phyloP scores from a whole-genome alignment of 2,797 vertebrate genomes.

The Xenentodon cancila region DNA sequence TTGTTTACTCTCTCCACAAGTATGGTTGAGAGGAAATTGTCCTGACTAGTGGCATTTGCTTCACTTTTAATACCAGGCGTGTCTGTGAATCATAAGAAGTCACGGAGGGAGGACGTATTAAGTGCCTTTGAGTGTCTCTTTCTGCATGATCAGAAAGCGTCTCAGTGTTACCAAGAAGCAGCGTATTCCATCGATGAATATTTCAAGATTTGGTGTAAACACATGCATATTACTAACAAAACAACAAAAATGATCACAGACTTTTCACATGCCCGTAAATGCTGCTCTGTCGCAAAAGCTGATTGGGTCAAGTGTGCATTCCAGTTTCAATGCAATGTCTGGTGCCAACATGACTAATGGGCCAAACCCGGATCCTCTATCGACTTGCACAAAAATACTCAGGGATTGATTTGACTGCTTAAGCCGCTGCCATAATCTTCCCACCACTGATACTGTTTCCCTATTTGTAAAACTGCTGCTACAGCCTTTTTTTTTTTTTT shows the following conservation, averaged over 20 bases:
- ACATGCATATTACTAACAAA: slow-evolving; percentile 28
- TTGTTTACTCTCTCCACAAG: slow-evolving; percentile 64
- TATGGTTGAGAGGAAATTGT: slow-evolving; percentile 59
- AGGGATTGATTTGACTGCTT: slow-evolving; percentile 80
- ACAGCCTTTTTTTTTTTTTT: slow-evolving; percentile 43
- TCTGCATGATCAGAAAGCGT: slow-evolving; percentile 46
- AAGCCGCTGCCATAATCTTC: slow-evolving; percentile 72
- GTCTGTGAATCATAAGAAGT: slow-evolving; percentile 62
- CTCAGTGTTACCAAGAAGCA: slow-evolving; percentile 30
- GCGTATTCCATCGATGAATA: slow-evolving; percentile 50
- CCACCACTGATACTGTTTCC: slow-evolving; percentile 69
- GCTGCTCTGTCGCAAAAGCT: slow-evolving; percentile 22
- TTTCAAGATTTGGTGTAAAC: slow-evolving; percentile 40
- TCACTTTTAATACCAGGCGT: slow-evolving; percentile 60
- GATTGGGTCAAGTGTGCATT: slow-evolving; percentile 29
- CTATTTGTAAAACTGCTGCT: slow-evolving; percentile 69
- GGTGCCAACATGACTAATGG: slow-evolving; percentile 81
- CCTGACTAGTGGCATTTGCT: slow-evolving; percentile 58
- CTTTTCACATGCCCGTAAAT: slow-evolving; percentile 30
- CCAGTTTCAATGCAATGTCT: slow-evolving; percentile 47
- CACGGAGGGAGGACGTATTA: slow-evolving; percentile 39
- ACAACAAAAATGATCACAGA: slow-evolving; percentile 37
- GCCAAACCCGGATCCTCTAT: slow-evolving; percentile 72
- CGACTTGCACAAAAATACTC: slow-evolving; percentile 74
- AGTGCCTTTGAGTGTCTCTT: slow-evolving; percentile 53